Evolutionary conservation across 2,113 vertebrate species (phyloP).

Genomic region (Mobula birostris): DNA sequence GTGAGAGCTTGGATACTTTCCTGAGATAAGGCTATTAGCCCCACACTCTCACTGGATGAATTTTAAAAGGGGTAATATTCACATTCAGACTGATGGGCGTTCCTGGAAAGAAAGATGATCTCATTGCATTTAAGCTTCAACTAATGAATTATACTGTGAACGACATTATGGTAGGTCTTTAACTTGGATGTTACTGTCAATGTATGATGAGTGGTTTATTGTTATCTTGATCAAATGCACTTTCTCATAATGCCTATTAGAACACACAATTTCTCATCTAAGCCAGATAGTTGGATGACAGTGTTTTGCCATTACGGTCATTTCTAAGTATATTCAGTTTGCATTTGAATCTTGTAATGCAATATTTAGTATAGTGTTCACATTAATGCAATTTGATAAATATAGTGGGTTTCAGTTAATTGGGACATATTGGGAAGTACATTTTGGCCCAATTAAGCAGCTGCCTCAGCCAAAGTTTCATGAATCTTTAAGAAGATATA

Average conservation of each 20-base stretch:
- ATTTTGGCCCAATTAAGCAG: no score
- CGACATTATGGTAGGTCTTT: slow-evolving; percentile 9
- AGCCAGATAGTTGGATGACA: background rate
- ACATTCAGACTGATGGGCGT: background rate
- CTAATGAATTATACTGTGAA: slow-evolving; percentile 2
- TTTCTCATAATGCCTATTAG: background rate
- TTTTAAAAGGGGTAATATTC: background rate
- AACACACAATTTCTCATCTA: background rate
- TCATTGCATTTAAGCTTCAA: slow-evolving; percentile 23
- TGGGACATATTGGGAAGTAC: no score
- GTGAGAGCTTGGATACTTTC: background rate
- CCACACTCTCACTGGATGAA: background rate
- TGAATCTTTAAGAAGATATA: no score
- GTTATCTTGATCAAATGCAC: background rate
- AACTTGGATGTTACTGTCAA: background rate
- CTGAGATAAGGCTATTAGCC: background rate
- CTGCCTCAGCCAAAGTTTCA: no score
- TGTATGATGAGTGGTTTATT: background rate
- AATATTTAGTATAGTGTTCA: background rate
- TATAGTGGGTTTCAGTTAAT: no score
- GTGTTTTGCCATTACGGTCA: background rate
- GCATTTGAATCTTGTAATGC: background rate
- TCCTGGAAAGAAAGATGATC: background rate
- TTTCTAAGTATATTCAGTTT: background rate
- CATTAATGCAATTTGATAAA: background rate